phyloP scores from a whole-genome alignment of 2,113 vertebrate species.

The Rana temporaria region DNA sequence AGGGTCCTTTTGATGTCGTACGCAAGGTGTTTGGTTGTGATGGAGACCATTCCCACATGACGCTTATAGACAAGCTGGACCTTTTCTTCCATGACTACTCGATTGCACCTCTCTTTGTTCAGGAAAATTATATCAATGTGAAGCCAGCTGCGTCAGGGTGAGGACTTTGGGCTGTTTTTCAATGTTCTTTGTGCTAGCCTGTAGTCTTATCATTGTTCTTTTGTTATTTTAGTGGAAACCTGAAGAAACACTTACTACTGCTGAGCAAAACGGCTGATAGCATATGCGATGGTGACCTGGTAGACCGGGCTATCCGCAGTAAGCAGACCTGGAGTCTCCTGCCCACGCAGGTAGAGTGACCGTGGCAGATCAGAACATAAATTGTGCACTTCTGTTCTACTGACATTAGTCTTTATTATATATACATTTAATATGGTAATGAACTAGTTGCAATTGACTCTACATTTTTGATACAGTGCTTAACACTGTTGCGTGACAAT shows the following conservation, averaged over 20 bases:
- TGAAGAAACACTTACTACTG: slow-evolving; percentile 90
- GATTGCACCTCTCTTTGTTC: slow-evolving; percentile 93
- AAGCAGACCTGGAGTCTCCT: slow-evolving; percentile 91
- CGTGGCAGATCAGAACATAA: neutral
- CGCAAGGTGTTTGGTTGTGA: slow-evolving; percentile 89
- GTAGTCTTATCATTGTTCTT: neutral
- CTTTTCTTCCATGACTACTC: slow-evolving; percentile 98
- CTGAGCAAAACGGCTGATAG: slow-evolving; percentile 95
- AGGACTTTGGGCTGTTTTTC: slow-evolving; percentile 59
- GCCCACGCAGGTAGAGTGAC: slow-evolving; percentile 85
- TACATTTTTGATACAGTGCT: too few relatives aligned
- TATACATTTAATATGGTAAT: neutral
- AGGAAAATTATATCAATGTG: slow-evolving; percentile 94
- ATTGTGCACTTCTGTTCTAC: neutral
- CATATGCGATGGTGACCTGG: slow-evolving; percentile 93
- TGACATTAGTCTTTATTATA: neutral
- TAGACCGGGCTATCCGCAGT: slow-evolving; percentile 89
- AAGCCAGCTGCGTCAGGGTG: slow-evolving; percentile 89
- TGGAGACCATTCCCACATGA: slow-evolving; percentile 86
- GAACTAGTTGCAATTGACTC: too few relatives aligned
- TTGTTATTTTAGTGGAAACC: slow-evolving; percentile 75
- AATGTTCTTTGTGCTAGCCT: neutral
- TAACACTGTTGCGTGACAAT: too few relatives aligned
- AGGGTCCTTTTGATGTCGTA: slow-evolving; percentile 96
- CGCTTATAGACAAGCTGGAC: slow-evolving; percentile 91